Conservation (phyloP, 2,888 invertebrate genomes). For the Trypoxylon attenuatum region DNA sequence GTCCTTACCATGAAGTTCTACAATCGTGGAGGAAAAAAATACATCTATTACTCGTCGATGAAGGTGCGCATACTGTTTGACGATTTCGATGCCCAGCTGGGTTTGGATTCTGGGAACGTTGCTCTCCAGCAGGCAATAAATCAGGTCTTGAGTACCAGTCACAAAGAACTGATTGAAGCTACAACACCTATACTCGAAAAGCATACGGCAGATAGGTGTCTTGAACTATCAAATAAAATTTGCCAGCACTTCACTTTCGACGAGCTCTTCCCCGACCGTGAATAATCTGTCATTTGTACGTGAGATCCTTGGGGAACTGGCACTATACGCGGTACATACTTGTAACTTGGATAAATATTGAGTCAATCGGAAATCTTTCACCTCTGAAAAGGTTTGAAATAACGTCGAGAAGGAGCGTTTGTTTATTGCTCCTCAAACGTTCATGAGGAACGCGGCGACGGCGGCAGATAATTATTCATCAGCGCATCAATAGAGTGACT, state of each 20-base stretch:
- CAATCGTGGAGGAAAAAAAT: constrained; percentile 47
- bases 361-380: no score
- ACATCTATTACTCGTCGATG: constrained; percentile 58
- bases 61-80: constrained; percentile 50
- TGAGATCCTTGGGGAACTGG: no score
- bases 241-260: constrained; percentile 66
- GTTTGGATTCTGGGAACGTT: constrained; percentile 31
- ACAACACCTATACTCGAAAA: constrained; percentile 68
- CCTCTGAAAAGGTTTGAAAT: no score
- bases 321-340: no score
- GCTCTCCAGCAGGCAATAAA: constrained; percentile 56
- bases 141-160: constrained; percentile 58
- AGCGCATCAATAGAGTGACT: no score
- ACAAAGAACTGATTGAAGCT: constrained; percentile 64
- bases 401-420: no score
- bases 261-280: constrained; percentile 68
- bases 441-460: no score
- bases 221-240: constrained; percentile 65
- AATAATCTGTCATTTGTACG: constrained; percentile 43
- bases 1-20: constrained; percentile 38
- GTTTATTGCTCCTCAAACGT: no score
- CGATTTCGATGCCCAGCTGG: constrained; percentile 55
- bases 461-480: no score
- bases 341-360: no score
- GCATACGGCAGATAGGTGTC: constrained; percentile 60